phyloP scores from a whole-genome alignment of 2,888 invertebrate genomes.

The Helicoverpa assulta region DNA sequence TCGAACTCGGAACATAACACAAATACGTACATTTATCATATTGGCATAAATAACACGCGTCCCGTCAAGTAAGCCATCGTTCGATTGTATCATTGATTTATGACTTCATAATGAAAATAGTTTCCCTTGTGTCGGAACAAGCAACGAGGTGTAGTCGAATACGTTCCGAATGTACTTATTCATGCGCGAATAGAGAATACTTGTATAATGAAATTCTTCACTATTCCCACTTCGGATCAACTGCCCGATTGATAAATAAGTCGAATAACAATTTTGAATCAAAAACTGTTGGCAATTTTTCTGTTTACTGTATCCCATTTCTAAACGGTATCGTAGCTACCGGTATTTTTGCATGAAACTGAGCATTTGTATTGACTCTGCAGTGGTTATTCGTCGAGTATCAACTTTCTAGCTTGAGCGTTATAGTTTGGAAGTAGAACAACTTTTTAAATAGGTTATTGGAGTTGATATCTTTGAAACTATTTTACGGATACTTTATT shows the following conservation, averaged over 20 bases:
- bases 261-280: constrained; percentile 60
- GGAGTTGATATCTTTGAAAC: constrained; percentile 44
- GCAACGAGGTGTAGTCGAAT: constrained; percentile 66
- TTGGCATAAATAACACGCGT: constrained; percentile 82
- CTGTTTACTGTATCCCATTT: constrained; percentile 45
- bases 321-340: constrained; percentile 10
- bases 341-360: constrained; percentile 37
- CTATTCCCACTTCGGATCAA: constrained; percentile 42
- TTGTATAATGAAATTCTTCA: constrained; percentile 73
- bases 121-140: constrained; percentile 74
- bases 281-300: constrained; percentile 49
- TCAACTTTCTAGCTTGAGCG: constrained; percentile 31
- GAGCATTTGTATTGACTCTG: constrained; percentile 32
- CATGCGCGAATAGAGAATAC: constrained; percentile 69
- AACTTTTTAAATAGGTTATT: constrained; percentile 52
- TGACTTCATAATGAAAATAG: constrained; percentile 88
- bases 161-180: constrained; percentile 69
- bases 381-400: constrained; percentile 40
- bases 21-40: constrained; percentile 79
- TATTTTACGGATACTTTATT: constrained; percentile 35
- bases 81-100: constrained; percentile 87
- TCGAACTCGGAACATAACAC: constrained; percentile 62
- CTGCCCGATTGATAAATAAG: constrained; percentile 59
- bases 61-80: constrained; percentile 80
- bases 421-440: constrained; percentile 51